Conservation (phyloP, 2,888 invertebrate species). For the Agrotis exclamationis region DNA sequence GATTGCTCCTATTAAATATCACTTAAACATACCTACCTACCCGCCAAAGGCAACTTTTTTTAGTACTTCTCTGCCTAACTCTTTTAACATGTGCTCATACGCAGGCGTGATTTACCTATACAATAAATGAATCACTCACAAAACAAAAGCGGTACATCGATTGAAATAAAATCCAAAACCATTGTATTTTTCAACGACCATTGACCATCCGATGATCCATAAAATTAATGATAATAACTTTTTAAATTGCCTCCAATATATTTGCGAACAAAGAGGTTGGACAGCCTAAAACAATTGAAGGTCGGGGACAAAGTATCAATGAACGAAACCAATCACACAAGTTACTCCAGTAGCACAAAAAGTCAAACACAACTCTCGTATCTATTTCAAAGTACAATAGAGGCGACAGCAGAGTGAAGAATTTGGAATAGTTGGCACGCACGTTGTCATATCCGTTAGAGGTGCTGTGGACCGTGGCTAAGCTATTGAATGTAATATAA, state of each 20-base stretch:
- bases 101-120: no score
- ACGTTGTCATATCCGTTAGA: constrained; percentile 77
- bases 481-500: constrained; percentile 68
- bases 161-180: constrained; percentile 34
- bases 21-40: no score
- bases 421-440: constrained; percentile 57
- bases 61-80: no score
- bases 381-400: constrained; percentile 45
- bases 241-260: constrained; percentile 50
- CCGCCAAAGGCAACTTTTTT: no score
- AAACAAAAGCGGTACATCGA: constrained; percentile 15
- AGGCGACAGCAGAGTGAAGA: constrained; percentile 35
- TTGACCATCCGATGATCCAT: constrained; percentile 54
- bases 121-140: constrained; percentile 19
- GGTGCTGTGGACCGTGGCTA: constrained; percentile 71
- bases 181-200: constrained; percentile 54
- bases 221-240: constrained; percentile 45
- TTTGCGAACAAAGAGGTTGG: constrained; percentile 56
- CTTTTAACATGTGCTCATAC: no score
- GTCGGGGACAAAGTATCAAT: constrained; percentile 49
- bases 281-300: constrained; percentile 63
- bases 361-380: constrained; percentile 27
- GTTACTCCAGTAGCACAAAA: constrained; percentile 33
- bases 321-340: constrained; percentile 31
- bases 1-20: no score